These are phyloP conservation scores for Thysanoteuthis rhombus DNA, from an alignment of 2,888 invertebrate genomes.

Conservation along the genomic window DNA sequence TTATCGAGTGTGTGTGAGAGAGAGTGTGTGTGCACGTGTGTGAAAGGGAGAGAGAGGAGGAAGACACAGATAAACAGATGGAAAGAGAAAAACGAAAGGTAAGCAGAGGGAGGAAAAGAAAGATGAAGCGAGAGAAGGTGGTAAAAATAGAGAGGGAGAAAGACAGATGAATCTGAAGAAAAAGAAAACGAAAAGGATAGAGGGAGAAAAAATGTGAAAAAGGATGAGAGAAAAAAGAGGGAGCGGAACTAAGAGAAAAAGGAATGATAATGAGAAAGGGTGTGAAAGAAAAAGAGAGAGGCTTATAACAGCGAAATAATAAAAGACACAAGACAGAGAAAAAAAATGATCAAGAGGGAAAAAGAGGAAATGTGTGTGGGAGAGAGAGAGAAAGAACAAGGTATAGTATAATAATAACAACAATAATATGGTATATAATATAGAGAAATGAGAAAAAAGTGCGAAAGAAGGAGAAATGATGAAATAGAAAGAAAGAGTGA, in stretches of 20 bases:
- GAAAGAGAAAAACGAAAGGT: neutral
- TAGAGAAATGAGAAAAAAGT: neutral
- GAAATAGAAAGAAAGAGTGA: neutral
- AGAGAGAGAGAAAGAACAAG: too few species aligned
- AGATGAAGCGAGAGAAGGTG: neutral
- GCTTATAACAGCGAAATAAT: neutral
- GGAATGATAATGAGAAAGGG: neutral
- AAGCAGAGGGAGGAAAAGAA: neutral
- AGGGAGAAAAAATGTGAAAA: too few species aligned
- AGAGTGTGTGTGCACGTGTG: too few species aligned
- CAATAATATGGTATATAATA: too few species aligned
- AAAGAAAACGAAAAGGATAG: neutral
- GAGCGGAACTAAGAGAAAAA: neutral
- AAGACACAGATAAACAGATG: too few species aligned
- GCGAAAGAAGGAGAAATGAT: neutral
- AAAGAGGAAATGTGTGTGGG: too few species aligned
- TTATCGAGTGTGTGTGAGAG: neutral
- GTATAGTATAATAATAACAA: too few species aligned
- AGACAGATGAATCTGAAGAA: neutral
- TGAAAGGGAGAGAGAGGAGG: too few species aligned
- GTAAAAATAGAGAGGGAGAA: neutral
- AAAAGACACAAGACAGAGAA: neutral
- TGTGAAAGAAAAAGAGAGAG: neutral
- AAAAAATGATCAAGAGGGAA: neutral
- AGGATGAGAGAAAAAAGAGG: neutral